These are phyloP conservation scores for Poeciliopsis turneri DNA, from an alignment of 2,797 vertebrate genomes.

Conservation along the genomic window DNA sequence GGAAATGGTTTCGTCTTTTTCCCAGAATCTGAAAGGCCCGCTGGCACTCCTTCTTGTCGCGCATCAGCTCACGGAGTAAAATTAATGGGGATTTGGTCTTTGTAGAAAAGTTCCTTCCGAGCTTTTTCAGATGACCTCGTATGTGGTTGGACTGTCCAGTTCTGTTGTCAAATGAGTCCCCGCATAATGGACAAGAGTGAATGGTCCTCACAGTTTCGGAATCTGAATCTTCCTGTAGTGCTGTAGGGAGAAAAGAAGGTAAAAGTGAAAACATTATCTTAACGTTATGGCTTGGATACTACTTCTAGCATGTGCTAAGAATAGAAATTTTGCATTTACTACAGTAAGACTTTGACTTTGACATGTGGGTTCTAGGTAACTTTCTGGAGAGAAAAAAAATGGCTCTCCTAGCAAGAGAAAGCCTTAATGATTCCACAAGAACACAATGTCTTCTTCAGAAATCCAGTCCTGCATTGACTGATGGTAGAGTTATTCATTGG, in stretches of 20 bases:
- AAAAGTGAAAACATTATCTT: neutral
- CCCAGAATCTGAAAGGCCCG: conserved; percentile 92
- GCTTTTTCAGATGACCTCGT: conserved; percentile 96
- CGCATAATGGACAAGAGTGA: conserved; percentile 91
- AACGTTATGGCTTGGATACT: neutral
- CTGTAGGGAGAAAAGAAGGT: conserved; percentile 43
- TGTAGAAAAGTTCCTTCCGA: conserved; percentile 90
- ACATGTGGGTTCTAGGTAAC: neutral
- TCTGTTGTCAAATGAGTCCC: conserved; percentile 96
- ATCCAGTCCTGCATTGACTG: neutral
- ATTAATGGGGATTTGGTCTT: conserved; percentile 93
- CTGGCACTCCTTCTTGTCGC: conserved; percentile 95
- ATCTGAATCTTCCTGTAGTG: conserved; percentile 60
- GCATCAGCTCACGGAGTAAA: conserved; percentile 96
- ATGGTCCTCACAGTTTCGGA: conserved; percentile 78
- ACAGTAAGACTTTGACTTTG: neutral
- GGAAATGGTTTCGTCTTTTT: conserved; percentile 89
- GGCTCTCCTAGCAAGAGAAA: neutral
- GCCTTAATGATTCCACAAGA: neutral
- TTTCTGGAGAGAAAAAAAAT: neutral
- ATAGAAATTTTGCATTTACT: neutral
- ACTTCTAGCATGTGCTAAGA: neutral
- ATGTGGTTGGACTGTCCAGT: conserved; percentile 98
- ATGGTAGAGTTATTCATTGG: neutral
- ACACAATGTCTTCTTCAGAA: neutral